Conservation (phyloP, 2,797 vertebrate species). For the Notoglanidium macrostoma region DNA sequence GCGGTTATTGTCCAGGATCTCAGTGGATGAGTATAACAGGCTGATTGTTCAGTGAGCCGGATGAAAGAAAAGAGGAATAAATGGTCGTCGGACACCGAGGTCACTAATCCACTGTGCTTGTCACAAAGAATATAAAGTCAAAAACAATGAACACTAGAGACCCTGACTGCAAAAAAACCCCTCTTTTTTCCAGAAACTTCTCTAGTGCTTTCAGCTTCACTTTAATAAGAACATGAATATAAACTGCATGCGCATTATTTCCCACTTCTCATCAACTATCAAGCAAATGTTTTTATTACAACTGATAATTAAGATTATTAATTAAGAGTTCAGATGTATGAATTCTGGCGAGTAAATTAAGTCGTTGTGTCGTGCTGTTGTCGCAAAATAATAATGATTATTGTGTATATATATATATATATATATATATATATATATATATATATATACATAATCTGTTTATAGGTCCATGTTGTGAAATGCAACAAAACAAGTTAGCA, state of each 20-base stretch:
- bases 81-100: constrained; percentile 1
- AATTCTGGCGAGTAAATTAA: not conserved
- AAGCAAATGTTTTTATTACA: not conserved
- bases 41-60: constrained; percentile 19
- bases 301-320: not conserved
- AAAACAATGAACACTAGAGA: constrained; percentile 18
- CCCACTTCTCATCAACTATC: not conserved
- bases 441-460: too few relatives aligned
- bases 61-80: constrained; percentile 7
- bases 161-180: not conserved
- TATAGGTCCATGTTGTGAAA: not conserved
- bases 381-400: too few relatives aligned
- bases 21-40: not conserved
- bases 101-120: constrained; percentile 13
- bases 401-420: too few relatives aligned
- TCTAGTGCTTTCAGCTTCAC: not conserved
- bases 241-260: not conserved
- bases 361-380: too few relatives aligned
- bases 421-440: too few relatives aligned
- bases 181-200: not conserved
- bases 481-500: not conserved
- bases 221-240: not conserved
- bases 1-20: constrained; percentile 17
- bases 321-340: not conserved
- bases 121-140: not conserved